Evolutionary conservation across 2,888 invertebrate genomes (phyloP).

Genomic region (Nysson spinosus): DNA sequence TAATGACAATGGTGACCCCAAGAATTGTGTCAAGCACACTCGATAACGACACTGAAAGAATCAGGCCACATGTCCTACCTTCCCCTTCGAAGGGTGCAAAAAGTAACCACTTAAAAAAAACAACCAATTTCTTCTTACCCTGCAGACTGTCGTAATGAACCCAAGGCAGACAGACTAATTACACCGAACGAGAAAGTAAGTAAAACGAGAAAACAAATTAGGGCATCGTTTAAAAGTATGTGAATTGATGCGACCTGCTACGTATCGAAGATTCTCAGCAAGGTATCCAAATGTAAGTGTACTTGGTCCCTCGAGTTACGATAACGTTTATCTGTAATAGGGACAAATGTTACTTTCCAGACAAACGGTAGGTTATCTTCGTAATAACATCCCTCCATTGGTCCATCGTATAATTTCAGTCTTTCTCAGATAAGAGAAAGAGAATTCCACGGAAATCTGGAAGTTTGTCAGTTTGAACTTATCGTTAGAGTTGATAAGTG

Average conservation of each 20-base stretch:
- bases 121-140: constrained; percentile 2
- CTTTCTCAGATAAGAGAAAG: constrained; percentile 43
- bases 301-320: constrained; percentile 26
- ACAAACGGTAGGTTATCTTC: constrained; percentile 45
- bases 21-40: constrained; percentile 53
- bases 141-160: not conserved
- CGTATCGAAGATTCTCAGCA: constrained; percentile 20
- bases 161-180: no score
- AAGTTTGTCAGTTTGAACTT: no score
- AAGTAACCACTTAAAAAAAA: constrained; percentile 12
- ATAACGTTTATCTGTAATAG: constrained; percentile 48
- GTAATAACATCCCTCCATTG: constrained; percentile 30
- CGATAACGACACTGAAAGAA: constrained; percentile 26
- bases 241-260: no score
- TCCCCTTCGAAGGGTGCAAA: constrained; percentile 2
- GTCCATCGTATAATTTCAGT: constrained; percentile 34
- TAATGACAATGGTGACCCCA: constrained; percentile 48
- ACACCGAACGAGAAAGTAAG: no score
- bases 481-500: no score
- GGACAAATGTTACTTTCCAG: constrained; percentile 27
- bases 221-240: not conserved
- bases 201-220: no score
- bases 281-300: constrained; percentile 9
- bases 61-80: constrained; percentile 8
- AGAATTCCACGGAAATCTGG: constrained; percentile 19